Evolutionary conservation across 2,888 invertebrate genomes (phyloP).

Genomic region (Leptinotarsa tumamoca): DNA sequence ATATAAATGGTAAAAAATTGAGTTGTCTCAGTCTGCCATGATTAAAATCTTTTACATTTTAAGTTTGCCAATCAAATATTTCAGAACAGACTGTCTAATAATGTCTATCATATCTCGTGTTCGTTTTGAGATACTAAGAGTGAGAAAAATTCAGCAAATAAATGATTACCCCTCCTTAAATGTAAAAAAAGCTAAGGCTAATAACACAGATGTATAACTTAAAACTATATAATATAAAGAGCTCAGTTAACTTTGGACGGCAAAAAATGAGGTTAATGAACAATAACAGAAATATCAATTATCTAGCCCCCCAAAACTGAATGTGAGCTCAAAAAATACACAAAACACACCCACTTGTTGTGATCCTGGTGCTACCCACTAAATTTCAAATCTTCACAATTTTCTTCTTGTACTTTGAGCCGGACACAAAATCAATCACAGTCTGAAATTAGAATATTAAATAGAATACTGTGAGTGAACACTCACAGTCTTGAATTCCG

Average conservation of each 20-base stretch:
- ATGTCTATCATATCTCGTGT: not conserved
- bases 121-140: not conserved
- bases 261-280: not conserved
- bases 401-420: not conserved
- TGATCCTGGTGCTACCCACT: too few species aligned
- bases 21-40: not conserved
- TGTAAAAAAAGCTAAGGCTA: slow-evolving; percentile 27
- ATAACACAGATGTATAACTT: slow-evolving; percentile 36
- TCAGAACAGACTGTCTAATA: not conserved
- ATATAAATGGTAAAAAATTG: slow-evolving; percentile 23
- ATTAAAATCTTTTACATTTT: not conserved
- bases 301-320: not conserved
- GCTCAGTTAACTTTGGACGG: not conserved
- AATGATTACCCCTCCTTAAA: slow-evolving; percentile 13
- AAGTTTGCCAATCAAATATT: not conserved
- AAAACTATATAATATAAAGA: not conserved
- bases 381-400: not conserved
- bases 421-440: not conserved
- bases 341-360: not conserved
- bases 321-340: not conserved
- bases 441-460: not conserved
- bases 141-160: not conserved
- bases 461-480: not conserved
- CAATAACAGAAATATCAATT: slow-evolving; percentile 3
- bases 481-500: not conserved